Evolutionary conservation across 2,113 vertebrate genomes (phyloP).

Genomic region (Oxyura jamaicensis): DNA sequence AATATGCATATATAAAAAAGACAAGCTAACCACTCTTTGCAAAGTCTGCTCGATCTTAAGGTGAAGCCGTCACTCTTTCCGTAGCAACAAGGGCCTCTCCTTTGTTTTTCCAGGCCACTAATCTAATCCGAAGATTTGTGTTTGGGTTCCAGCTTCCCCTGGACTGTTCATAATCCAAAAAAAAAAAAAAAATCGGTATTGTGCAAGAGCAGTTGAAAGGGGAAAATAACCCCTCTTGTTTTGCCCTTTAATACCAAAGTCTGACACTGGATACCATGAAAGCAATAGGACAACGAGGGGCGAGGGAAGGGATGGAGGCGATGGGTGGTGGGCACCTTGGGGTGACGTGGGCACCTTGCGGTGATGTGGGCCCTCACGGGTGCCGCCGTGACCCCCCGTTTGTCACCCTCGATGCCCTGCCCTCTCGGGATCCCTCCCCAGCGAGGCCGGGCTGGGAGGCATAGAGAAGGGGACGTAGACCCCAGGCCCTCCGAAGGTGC

Average conservation of each 20-base stretch:
- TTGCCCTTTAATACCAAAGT: not conserved
- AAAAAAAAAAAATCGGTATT: not conserved
- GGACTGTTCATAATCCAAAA: not conserved
- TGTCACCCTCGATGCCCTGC: not conserved
- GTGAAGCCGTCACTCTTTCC: not conserved
- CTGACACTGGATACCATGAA: not conserved
- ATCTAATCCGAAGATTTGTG: not conserved
- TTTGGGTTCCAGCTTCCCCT: not conserved
- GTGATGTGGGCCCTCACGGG: not conserved
- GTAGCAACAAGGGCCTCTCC: not conserved
- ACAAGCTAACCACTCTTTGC: not conserved
- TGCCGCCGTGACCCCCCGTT: not conserved
- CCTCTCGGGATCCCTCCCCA: not conserved
- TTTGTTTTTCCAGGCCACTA: not conserved
- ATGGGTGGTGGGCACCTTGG: not conserved
- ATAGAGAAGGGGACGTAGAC: not conserved
- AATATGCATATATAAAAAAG: not conserved
- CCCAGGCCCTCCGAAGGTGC: fast-evolving
- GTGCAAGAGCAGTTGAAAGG: not conserved
- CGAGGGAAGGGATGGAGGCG: not conserved
- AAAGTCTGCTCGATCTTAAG: not conserved
- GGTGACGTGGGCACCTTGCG: not conserved
- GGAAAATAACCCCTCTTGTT: not conserved
- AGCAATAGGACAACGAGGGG: not conserved
- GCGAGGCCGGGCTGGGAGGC: too few species aligned